Base-by-base conservation (phyloP, 2,113 vertebrate genomes). In the Chaetodon auriga region DNA sequence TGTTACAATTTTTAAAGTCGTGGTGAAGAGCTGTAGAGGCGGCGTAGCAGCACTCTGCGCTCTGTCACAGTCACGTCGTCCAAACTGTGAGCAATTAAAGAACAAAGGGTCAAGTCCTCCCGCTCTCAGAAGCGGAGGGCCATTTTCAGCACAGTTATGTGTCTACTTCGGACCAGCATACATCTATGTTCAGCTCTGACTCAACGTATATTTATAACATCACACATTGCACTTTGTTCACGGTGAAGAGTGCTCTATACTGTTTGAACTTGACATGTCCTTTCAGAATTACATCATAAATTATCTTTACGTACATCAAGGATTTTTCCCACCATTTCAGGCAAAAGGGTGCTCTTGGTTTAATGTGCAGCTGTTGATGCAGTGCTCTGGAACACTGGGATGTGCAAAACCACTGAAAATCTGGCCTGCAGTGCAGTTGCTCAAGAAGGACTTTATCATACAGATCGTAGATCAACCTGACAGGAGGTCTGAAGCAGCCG, bases 1-100 rank as follows among this genome's bases (percentile, higher is more conserved):
- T 89, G 85, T 77, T 89, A 92, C 82, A 86, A 81, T 83, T 87
- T 93, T 83, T 89, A 61, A 89, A 91, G 82, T 78, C 72, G 48
- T 57, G 72, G 64, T 82, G 83, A 89, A 85, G 90, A 65, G 76
- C 81, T 81, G 3, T 78, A 58, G 71, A 82, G 62, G 82, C 69
- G n/a, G 25, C 19, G 2, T 25, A 35, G 76, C 86, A 74, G 80
- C 58, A 15, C 68, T 81, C 86, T 91, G 90, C 23, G 12, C 81
- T 87, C 78, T 64, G 78, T 93, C 90, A 92, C 82, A 2, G 49
- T 75, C 86, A 89, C 88, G 35, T 79, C 69, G 48, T 84, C 87
- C 58, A 68, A 79, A 90, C 64, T 84, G 71, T 49, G 60, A 74
- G 83, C 72, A 81, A 87, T 90, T 85, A 89, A 85, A 89, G 73